Conservation (phyloP, 2,113 vertebrate genomes). For the Psettodes erumei region DNA sequence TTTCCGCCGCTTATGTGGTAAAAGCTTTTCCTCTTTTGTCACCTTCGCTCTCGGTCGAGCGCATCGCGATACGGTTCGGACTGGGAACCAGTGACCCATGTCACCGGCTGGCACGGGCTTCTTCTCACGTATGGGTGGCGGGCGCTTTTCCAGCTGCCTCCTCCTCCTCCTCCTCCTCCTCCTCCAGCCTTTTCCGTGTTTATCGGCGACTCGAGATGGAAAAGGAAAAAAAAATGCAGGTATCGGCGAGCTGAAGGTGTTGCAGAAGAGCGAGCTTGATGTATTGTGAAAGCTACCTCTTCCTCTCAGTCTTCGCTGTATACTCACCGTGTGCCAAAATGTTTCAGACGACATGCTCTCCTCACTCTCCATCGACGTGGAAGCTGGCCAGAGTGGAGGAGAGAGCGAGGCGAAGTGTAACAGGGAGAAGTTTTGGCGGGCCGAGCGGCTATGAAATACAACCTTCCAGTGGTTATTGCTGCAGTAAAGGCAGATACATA, state of each 20-base stretch:
- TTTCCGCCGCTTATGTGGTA: slow-evolving; percentile 75
- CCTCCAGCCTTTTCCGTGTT: slow-evolving; percentile 51
- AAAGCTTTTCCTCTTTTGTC: slow-evolving; percentile 78
- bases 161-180: too few relatives aligned
- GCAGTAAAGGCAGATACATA: slow-evolving; percentile 84
- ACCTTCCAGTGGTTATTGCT: slow-evolving; percentile 79
- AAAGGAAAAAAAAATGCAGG: slow-evolving; percentile 55
- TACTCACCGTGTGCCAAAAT: slow-evolving; percentile 67
- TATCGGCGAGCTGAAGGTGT: slow-evolving; percentile 50
- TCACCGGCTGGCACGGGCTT: slow-evolving; percentile 69
- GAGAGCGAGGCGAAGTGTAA: slow-evolving; percentile 58
- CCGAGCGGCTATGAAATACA: slow-evolving; percentile 78
- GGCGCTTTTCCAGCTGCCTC: slow-evolving; percentile 46
- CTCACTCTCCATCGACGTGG: slow-evolving; percentile 73
- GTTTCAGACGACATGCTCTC: slow-evolving; percentile 68
- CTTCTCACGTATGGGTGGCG: slow-evolving; percentile 48
- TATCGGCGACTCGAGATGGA: slow-evolving; percentile 51
- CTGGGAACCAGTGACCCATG: slow-evolving; percentile 70
- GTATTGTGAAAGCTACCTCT: slow-evolving; percentile 63
- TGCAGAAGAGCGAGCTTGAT: slow-evolving; percentile 50
- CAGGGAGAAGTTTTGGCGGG: slow-evolving; percentile 75
- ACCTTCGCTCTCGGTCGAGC: slow-evolving; percentile 74
- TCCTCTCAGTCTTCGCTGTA: slow-evolving; percentile 55
- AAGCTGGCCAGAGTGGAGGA: slow-evolving; percentile 49
- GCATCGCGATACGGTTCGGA: slow-evolving; percentile 67